These are phyloP conservation scores for Leucophenga montana DNA, from an alignment of 2,888 invertebrate species.

Conservation along the genomic window DNA sequence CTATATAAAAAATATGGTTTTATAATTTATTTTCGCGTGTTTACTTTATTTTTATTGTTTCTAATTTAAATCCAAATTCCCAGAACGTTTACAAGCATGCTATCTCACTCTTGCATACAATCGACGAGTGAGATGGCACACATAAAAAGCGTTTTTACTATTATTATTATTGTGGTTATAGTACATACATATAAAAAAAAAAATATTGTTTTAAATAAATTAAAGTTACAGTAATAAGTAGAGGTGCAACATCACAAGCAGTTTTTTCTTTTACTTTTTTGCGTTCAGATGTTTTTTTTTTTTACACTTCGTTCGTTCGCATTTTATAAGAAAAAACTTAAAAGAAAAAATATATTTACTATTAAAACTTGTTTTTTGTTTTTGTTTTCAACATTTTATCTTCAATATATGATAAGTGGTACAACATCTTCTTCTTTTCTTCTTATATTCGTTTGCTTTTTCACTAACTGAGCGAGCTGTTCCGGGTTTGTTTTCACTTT, in stretches of 20 bases:
- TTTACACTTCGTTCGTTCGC: neutral
- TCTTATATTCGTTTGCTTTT: no score
- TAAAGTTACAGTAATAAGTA: conserved; percentile 15
- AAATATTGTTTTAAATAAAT: conserved; percentile 26
- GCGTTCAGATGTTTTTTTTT: conserved; percentile 16
- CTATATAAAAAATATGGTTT: conserved; percentile 21
- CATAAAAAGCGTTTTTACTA: conserved; percentile 34
- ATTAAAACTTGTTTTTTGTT: neutral
- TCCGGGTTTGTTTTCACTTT: no score
- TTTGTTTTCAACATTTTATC: neutral
- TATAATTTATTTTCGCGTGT: conserved; percentile 16
- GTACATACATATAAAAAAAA: conserved; percentile 7
- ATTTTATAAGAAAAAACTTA: neutral
- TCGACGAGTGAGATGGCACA: conserved; percentile 23
- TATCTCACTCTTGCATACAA: neutral
- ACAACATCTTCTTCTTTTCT: no score
- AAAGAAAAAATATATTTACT: neutral
- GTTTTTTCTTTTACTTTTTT: conserved; percentile 41
- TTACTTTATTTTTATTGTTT: conserved; percentile 27
- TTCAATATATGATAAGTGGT: no score
- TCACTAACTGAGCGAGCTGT: no score
- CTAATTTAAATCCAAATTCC: conserved; percentile 25
- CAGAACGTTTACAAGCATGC: neutral
- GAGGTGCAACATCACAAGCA: conserved; percentile 61
- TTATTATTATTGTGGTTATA: conserved; percentile 26